phyloP scores from a whole-genome alignment of 30 jellyfish, hydroid and myxozoan genomes.

The Morbakka virulenta region DNA sequence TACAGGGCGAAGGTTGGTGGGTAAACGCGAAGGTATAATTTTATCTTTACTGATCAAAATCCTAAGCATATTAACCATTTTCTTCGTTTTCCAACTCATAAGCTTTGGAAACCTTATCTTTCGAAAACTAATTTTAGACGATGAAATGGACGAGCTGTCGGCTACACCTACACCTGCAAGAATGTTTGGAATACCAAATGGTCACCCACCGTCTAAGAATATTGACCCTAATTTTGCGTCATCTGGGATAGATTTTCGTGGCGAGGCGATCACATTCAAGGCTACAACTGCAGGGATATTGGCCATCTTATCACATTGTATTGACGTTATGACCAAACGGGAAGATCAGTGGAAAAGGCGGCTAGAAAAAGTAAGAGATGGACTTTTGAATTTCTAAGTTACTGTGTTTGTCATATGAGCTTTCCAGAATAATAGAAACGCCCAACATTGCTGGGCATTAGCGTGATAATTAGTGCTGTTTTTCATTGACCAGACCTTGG shows the following conservation, averaged over 20 bases:
- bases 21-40: too few species aligned
- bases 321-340: slow-evolving; percentile 81
- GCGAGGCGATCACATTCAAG: slow-evolving; percentile 94
- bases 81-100: slow-evolving; percentile 14
- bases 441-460: too few species aligned
- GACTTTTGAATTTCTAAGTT: too few species aligned
- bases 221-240: background rate
- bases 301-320: slow-evolving; percentile 88
- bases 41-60: background rate
- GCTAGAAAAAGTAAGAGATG: slow-evolving; percentile 75
- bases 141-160: slow-evolving; percentile 77
- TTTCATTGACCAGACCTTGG: too few species aligned
- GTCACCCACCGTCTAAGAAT: background rate
- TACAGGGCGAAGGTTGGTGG: too few species aligned
- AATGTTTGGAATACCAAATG: too few species aligned
- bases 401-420: too few species aligned
- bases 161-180: slow-evolving; percentile 96
- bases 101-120: slow-evolving; percentile 9
- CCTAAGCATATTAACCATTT: background rate
- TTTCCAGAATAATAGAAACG: too few species aligned
- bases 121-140: background rate
- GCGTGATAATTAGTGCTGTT: too few species aligned
- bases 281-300: slow-evolving; percentile 97
- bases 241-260: slow-evolving; percentile 96
- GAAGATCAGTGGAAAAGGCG: slow-evolving; percentile 93